Evolutionary conservation across 2,113 vertebrate species (phyloP).

Genomic region (Fregata magnificens): DNA sequence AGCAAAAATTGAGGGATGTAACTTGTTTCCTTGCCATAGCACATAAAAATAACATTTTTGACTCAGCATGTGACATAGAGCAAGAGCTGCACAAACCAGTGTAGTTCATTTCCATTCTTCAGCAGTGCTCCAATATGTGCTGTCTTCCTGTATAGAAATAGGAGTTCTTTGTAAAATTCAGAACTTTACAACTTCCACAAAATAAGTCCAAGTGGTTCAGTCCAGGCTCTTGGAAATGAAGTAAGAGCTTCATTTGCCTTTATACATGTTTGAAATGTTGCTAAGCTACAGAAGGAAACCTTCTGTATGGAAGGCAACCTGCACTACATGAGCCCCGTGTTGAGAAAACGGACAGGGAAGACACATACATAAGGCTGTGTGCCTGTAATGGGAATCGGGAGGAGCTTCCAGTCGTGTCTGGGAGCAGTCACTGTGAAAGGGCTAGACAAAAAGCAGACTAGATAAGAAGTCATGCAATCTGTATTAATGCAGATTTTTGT

Average conservation of each 20-base stretch:
- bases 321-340: accelerated
- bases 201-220: neutral
- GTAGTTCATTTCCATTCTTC: neutral
- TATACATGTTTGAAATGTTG: neutral
- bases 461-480: neutral
- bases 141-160: neutral
- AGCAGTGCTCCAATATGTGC: neutral
- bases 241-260: neutral
- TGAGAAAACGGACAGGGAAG: neutral
- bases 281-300: neutral
- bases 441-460: neutral
- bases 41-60: neutral
- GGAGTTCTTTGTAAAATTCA: neutral
- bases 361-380: accelerated
- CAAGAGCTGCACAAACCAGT: neutral
- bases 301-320: neutral
- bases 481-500: neutral
- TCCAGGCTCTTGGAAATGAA: neutral
- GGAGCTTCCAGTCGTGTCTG: neutral
- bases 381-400: accelerated
- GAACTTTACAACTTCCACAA: neutral
- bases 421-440: neutral
- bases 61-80: neutral
- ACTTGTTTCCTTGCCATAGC: neutral
- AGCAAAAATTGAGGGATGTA: neutral